phyloP scores from a whole-genome alignment of 2,113 vertebrate genomes.

The Takifugu bimaculatus region DNA sequence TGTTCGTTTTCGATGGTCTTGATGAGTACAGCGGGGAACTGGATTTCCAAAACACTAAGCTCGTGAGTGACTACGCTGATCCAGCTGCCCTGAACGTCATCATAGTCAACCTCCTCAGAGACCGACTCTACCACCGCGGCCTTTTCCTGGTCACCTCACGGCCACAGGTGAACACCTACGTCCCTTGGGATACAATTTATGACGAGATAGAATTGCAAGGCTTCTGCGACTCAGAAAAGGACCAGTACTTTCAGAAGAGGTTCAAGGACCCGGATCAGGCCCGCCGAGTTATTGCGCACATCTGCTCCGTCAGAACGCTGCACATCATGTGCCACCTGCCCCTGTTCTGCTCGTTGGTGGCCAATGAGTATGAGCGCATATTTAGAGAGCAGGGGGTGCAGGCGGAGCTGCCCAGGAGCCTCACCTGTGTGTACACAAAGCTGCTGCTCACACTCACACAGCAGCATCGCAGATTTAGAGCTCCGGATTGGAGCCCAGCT shows the following conservation, averaged over 20 bases:
- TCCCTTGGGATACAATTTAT: slow-evolving; percentile 53
- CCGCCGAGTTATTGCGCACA: slow-evolving; percentile 44
- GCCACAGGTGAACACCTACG: not conserved
- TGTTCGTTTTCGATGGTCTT: slow-evolving; percentile 70
- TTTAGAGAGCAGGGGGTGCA: slow-evolving; percentile 19
- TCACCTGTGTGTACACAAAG: slow-evolving; percentile 69
- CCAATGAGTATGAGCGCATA: slow-evolving; percentile 31
- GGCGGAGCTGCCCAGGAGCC: slow-evolving; percentile 43
- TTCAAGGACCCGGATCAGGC: slow-evolving; percentile 54
- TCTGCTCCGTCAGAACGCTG: slow-evolving; percentile 59
- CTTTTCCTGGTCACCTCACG: slow-evolving; percentile 48
- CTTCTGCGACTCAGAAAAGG: slow-evolving; percentile 56
- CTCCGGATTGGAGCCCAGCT: not conserved
- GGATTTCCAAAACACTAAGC: slow-evolving; percentile 47
- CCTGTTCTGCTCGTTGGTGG: slow-evolving; percentile 67
- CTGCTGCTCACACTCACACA: slow-evolving; percentile 45
- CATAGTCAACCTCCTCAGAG: slow-evolving; percentile 67
- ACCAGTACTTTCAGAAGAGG: slow-evolving; percentile 64
- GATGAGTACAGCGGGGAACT: slow-evolving; percentile 58
- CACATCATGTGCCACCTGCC: slow-evolving; percentile 74
- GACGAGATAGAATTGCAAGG: slow-evolving; percentile 59
- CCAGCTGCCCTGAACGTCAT: slow-evolving; percentile 29
- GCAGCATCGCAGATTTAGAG: slow-evolving; percentile 20
- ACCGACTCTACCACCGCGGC: slow-evolving; percentile 41
- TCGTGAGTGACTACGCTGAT: slow-evolving; percentile 20